A percentile compares a stretch with the other conserved stretches of the same genome.
phyloP scores from a whole-genome alignment of 2,888 invertebrate genomes.

The Bedellia somnulentella region DNA sequence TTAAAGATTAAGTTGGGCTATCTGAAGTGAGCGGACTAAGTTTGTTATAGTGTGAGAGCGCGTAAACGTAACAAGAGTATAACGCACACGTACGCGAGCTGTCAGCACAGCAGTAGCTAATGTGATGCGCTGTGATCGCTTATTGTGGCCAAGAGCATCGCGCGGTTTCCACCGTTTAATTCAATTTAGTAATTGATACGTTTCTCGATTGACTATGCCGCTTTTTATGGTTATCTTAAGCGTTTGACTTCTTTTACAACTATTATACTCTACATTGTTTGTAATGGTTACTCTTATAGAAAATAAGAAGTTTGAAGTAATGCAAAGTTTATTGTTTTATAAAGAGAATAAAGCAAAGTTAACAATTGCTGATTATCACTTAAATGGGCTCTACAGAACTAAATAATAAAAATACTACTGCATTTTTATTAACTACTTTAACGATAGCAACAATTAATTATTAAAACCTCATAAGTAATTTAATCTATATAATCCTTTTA shows the following conservation, averaged over 20 bases:
- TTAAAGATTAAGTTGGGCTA: slow-evolving; percentile 25
- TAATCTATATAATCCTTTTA: no score
- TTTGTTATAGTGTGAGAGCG: slow-evolving; percentile 42
- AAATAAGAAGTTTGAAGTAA: no score
- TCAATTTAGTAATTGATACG: slow-evolving; percentile 60
- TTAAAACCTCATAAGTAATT: no score
- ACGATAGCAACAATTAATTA: no score
- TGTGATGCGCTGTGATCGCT: slow-evolving; percentile 54
- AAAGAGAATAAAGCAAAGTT: no score
- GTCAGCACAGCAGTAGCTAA: slow-evolving; percentile 58
- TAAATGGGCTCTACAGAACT: no score
- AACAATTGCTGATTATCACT: no score
- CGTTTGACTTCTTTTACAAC: no score
- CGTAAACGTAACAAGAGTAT: slow-evolving; percentile 53
- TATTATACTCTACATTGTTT: no score
- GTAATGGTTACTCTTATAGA: not conserved
- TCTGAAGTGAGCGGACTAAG: slow-evolving; percentile 18
- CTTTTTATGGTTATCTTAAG: slow-evolving; percentile 20
- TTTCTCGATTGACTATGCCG: slow-evolving; percentile 39
- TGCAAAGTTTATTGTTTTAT: no score
- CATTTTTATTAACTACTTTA: no score
- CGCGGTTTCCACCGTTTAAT: slow-evolving; percentile 55
- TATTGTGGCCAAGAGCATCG: slow-evolving; percentile 39
- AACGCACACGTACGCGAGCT: slow-evolving; percentile 48
- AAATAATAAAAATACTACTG: no score